Percentiles rank a stretch among this genome's conserved stretches.
These are phyloP conservation scores for Falcunculus frontatus DNA, from an alignment of 2,113 vertebrate species.

Conservation along the genomic window DNA sequence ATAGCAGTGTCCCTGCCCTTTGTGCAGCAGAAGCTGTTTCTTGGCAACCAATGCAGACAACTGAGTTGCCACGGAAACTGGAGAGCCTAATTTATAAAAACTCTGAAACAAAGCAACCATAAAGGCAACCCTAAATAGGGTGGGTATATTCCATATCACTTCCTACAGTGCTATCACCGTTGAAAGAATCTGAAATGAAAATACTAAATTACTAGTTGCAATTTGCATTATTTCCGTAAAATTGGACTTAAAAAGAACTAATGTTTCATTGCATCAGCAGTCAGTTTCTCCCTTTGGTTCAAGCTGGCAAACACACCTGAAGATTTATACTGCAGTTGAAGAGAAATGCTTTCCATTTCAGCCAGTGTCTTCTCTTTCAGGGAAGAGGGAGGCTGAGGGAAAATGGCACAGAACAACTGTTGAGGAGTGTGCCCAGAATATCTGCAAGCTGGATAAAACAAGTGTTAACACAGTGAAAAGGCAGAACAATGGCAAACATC, in stretches of 20 bases:
- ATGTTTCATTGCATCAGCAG: background rate
- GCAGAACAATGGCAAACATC: background rate
- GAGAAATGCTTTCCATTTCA: background rate
- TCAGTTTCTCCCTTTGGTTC: background rate
- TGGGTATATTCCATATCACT: background rate
- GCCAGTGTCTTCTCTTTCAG: background rate
- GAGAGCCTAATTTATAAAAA: slow-evolving; percentile 70
- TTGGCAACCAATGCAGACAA: slow-evolving; percentile 88
- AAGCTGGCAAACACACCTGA: slow-evolving; percentile 21
- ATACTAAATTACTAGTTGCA: background rate
- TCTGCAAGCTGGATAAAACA: background rate
- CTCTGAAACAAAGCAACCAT: slow-evolving; percentile 68
- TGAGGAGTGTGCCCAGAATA: background rate
- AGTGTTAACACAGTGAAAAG: background rate
- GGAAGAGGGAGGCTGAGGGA: background rate
- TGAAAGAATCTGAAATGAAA: background rate
- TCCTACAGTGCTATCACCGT: background rate
- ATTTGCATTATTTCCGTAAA: background rate
- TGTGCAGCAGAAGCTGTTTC: slow-evolving; percentile 84
- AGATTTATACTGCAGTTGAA: background rate
- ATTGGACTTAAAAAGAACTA: background rate
- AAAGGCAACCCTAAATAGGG: slow-evolving; percentile 22
- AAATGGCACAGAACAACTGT: background rate
- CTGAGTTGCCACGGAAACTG: slow-evolving; percentile 84
- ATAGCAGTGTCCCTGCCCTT: slow-evolving; percentile 72